phyloP scores from a whole-genome alignment of 2,797 vertebrate genomes.

The Tinamus major region DNA sequence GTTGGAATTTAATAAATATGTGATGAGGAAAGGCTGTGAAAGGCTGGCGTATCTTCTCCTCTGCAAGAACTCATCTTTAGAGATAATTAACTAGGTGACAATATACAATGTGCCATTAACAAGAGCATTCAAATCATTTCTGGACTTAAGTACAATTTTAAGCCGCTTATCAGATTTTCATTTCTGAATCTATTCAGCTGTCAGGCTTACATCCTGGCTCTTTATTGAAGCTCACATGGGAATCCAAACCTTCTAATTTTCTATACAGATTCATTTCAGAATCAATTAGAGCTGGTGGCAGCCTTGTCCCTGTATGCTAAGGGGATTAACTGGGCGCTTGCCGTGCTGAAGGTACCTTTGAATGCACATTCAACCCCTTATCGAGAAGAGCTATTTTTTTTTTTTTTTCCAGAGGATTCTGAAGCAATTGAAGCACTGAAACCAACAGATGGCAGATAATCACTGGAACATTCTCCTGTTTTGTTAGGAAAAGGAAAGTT shows the following conservation, averaged over 20 bases:
- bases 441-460: conserved; percentile 90
- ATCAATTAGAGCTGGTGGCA: conserved; percentile 91
- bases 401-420: conserved; percentile 69
- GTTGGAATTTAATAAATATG: conserved; percentile 90
- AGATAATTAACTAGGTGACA: conserved; percentile 86
- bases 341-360: conserved; percentile 82
- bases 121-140: conserved; percentile 83
- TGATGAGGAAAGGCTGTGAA: conserved; percentile 80
- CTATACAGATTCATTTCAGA: conserved; percentile 87
- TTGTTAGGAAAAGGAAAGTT: conserved; percentile 67
- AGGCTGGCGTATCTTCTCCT: conserved; percentile 76
- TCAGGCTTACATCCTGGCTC: conserved; percentile 83
- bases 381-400: conserved; percentile 79
- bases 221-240: conserved; percentile 83
- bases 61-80: conserved; percentile 81
- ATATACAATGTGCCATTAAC: conserved; percentile 82
- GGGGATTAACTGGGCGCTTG: conserved; percentile 89
- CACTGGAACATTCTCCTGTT: conserved; percentile 74
- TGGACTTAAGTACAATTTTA: conserved; percentile 83
- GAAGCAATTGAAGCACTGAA: conserved; percentile 77
- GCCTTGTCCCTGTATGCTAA: conserved; percentile 85
- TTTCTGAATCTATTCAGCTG: conserved; percentile 83
- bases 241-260: conserved; percentile 88
- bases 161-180: conserved; percentile 86
- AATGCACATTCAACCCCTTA: conserved; percentile 81